A percentile compares a stretch with the other conserved stretches of the same genome.
phyloP scores from a whole-genome alignment of 2,113 vertebrate species.

The Ptilorrhoa leucosticta region DNA sequence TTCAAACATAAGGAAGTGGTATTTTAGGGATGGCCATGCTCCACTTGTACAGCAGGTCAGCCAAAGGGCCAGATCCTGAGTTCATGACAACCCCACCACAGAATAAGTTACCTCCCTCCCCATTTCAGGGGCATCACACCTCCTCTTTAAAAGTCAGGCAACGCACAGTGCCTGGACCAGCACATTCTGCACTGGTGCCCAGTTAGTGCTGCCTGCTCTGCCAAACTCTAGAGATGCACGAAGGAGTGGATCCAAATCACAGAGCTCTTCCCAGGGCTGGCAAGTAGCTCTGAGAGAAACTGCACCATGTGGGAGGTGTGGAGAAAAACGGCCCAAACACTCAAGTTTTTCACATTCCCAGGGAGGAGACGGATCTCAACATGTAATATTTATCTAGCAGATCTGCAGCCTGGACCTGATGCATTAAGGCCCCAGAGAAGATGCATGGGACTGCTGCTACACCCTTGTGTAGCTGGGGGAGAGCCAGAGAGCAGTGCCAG shows the following conservation, averaged over 20 bases:
- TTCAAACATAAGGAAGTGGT: background rate
- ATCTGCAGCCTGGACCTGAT: background rate
- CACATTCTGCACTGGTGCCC: background rate
- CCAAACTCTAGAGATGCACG: background rate
- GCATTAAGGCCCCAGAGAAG: background rate
- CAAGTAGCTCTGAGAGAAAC: background rate
- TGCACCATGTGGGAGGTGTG: background rate
- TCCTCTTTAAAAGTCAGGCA: background rate
- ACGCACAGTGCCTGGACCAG: background rate
- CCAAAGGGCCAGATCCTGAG: background rate
- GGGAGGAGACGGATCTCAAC: background rate
- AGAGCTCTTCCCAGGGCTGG: constrained; percentile 5
- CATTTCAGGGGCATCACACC: background rate
- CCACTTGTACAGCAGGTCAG: background rate
- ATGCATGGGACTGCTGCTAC: background rate
- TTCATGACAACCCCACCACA: background rate
- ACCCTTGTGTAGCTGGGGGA: background rate
- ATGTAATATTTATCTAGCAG: background rate
- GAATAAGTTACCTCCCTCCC: background rate
- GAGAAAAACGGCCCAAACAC: constrained; percentile 19
- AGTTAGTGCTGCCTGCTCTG: background rate
- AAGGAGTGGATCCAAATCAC: background rate
- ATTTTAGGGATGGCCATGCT: background rate
- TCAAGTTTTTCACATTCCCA: background rate
- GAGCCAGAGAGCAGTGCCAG: background rate